These are phyloP conservation scores for Dromococcyx pavoninus DNA, from an alignment of 2,797 vertebrate genomes.

Conservation along the genomic window DNA sequence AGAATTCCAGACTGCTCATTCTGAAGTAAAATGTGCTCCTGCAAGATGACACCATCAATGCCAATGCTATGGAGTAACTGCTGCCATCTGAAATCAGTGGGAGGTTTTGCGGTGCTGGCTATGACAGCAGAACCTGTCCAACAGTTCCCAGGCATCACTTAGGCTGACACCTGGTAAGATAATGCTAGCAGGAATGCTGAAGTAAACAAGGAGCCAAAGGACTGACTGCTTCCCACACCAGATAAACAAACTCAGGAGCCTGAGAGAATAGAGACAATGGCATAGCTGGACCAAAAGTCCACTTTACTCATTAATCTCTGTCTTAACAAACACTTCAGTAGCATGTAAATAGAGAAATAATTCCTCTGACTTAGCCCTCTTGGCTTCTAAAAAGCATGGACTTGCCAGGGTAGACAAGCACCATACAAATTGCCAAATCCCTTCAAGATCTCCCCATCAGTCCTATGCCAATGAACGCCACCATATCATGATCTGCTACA, in stretches of 20 bases:
- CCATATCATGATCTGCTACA: not conserved
- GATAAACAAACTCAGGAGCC: not conserved
- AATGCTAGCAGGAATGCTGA: not conserved
- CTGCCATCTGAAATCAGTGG: fast-evolving
- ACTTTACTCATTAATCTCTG: slow-evolving; percentile 14
- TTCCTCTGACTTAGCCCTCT: not conserved
- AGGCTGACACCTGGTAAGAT: fast-evolving
- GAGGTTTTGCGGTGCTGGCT: fast-evolving
- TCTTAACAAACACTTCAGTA: not conserved
- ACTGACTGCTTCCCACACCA: not conserved
- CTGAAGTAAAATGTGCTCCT: fast-evolving
- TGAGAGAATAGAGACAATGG: not conserved
- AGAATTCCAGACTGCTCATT: not conserved
- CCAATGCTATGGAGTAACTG: fast-evolving
- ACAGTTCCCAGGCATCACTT: fast-evolving
- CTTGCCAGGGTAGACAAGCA: not conserved
- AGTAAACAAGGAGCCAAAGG: not conserved
- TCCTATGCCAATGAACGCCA: not conserved
- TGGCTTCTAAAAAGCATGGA: not conserved
- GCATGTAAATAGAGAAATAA: not conserved
- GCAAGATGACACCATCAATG: not conserved
- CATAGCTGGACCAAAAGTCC: not conserved
- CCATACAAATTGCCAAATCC: not conserved
- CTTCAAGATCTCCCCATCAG: not conserved
- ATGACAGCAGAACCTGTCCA: not conserved